Conservation (phyloP, 2,113 vertebrate genomes). For the Tragelaphus imberbis region DNA sequence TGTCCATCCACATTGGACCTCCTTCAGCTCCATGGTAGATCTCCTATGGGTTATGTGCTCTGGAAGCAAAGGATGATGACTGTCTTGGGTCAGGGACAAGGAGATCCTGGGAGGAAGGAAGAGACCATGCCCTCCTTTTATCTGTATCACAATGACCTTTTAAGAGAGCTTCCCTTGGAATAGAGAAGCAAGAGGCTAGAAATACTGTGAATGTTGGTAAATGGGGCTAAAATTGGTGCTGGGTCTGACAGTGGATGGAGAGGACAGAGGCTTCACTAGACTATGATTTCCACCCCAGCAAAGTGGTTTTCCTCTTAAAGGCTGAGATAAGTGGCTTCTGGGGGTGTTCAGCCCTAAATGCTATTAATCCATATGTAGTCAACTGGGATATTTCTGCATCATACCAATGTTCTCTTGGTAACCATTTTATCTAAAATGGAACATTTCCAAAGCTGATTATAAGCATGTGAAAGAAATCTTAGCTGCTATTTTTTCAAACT, state of each 20-base stretch:
- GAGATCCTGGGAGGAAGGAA: not conserved
- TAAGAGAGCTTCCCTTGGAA: not conserved
- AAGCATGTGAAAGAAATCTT: conserved; percentile 25
- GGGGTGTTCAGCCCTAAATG: not conserved
- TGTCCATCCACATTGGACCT: not conserved
- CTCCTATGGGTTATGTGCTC: not conserved
- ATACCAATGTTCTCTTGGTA: not conserved
- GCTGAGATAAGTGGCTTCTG: not conserved
- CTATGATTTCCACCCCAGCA: not conserved
- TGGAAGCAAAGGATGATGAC: not conserved
- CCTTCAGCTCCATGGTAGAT: not conserved
- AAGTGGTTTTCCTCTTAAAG: not conserved
- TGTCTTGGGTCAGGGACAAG: not conserved
- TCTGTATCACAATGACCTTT: not conserved
- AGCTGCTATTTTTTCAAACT: conserved; percentile 57
- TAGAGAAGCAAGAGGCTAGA: not conserved
- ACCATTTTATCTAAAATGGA: conserved; percentile 36
- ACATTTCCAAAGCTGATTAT: conserved; percentile 49
- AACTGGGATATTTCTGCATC: not conserved
- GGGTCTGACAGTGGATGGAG: accelerated
- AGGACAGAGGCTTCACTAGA: not conserved
- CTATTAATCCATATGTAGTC: not conserved
- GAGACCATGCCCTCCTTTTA: not conserved
- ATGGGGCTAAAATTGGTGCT: not conserved
- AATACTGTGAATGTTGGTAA: not conserved